phyloP scores from a whole-genome alignment of 1,140 invertebrate species.

The Ceratina japonica region DNA sequence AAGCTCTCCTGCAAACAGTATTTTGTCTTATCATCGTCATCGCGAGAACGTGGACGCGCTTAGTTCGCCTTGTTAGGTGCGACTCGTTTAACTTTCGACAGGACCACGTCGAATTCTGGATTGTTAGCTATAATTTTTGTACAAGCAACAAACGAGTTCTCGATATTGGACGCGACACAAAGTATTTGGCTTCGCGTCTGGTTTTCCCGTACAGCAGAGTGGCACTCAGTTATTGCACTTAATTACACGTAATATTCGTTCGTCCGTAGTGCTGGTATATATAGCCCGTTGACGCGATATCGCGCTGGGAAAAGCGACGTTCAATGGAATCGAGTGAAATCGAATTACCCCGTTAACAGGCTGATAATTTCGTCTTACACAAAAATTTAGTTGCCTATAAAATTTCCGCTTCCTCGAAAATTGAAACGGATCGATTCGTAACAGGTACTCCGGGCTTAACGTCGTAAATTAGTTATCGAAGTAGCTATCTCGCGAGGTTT shows the following conservation, averaged over 20 bases:
- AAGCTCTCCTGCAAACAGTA: slow-evolving; percentile 1
- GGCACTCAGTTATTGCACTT: slow-evolving; percentile 1
- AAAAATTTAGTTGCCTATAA: no score
- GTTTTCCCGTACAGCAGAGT: neutral
- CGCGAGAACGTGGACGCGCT: neutral
- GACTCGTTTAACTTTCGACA: neutral
- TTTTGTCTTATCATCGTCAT: slow-evolving; percentile 6
- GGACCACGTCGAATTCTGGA: no score
- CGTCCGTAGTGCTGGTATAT: neutral
- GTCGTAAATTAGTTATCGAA: no score
- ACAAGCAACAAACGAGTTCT: neutral
- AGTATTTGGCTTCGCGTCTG: neutral
- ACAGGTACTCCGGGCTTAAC: no score
- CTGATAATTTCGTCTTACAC: neutral
- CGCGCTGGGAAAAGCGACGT: neutral
- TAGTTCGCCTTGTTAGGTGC: neutral
- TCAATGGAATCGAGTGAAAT: neutral
- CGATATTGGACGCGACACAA: neutral
- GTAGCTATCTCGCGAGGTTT: no score
- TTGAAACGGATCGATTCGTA: no score
- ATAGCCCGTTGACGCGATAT: neutral
- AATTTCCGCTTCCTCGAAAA: no score
- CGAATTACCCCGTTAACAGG: neutral
- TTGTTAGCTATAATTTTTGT: neutral
- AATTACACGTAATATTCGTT: slow-evolving; percentile 6